Percentiles rank a stretch among this genome's conserved stretches.
phyloP scores from a whole-genome alignment of 2,113 vertebrate species.

The Anhinga rufa region DNA sequence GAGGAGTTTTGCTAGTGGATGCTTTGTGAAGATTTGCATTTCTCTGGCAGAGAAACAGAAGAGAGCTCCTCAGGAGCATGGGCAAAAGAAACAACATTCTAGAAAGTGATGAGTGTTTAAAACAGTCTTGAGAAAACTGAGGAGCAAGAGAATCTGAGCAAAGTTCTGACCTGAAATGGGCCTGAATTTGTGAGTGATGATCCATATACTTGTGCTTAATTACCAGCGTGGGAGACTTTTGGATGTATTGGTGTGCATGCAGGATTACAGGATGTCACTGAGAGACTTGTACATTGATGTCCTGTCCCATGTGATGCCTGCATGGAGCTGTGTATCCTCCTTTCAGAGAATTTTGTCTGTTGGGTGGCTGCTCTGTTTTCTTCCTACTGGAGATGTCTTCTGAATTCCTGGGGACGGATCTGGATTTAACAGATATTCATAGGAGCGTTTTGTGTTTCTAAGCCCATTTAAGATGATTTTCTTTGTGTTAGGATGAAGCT shows the following conservation, averaged over 20 bases:
- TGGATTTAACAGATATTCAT: neutral
- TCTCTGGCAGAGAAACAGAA: neutral
- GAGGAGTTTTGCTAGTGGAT: neutral
- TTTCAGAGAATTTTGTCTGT: neutral
- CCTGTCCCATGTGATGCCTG: neutral
- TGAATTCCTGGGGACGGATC: neutral
- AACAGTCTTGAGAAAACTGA: neutral
- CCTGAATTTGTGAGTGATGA: neutral
- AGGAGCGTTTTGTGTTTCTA: neutral
- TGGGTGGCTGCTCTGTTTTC: neutral
- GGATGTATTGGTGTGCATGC: accelerated
- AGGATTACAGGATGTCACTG: neutral
- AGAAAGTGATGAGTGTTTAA: neutral
- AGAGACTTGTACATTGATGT: accelerated
- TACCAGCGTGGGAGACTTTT: neutral
- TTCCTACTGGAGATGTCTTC: neutral
- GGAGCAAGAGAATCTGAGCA: neutral
- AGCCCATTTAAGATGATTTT: neutral
- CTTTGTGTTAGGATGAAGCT: neutral
- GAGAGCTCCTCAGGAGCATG: neutral
- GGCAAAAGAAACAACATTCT: neutral
- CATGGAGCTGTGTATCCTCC: neutral
- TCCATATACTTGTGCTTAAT: neutral
- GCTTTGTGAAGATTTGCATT: neutral
- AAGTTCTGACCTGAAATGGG: neutral